A percentile compares a stretch with the other conserved stretches of the same genome.
Conservation (phyloP, 2,888 invertebrate species). For the Andrena bucephala region DNA sequence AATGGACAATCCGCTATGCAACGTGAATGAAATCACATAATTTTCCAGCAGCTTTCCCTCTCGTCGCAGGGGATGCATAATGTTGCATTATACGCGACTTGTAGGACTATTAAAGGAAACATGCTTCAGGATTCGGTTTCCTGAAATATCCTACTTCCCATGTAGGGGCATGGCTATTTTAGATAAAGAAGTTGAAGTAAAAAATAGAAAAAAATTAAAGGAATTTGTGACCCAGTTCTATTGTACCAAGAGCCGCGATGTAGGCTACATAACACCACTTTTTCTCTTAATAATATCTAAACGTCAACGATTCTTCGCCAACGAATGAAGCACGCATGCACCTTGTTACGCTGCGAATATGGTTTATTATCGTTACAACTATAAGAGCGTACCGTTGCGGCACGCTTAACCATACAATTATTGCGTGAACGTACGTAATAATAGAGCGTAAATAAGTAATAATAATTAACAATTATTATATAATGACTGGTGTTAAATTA, state of each 20-base stretch:
- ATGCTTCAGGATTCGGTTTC: too few relatives aligned
- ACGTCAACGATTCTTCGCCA: background rate
- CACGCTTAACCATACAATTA: conserved; percentile 79
- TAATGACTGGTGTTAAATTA: conserved; percentile 80
- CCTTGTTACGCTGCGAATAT: conserved; percentile 75
- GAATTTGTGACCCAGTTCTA: background rate
- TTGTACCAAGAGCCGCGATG: background rate
- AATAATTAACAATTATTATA: conserved; percentile 73
- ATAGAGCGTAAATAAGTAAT: conserved; percentile 77
- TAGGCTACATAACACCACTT: too few relatives aligned
- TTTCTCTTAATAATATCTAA: background rate
- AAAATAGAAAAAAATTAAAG: background rate
- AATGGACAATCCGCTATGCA: background rate
- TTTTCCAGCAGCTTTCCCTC: conserved; percentile 15
- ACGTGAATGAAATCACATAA: background rate
- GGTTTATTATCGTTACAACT: conserved; percentile 80
- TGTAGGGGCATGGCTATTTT: background rate
- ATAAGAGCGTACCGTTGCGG: conserved; percentile 75
- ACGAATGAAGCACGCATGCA: background rate
- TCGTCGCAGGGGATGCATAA: background rate
- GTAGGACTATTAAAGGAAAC: background rate
- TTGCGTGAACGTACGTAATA: conserved; percentile 76
- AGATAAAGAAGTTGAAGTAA: background rate
- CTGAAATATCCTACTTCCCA: conserved; percentile 9
- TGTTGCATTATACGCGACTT: background rate